Base-by-base conservation (phyloP, 2,113 vertebrate genomes). In the Vulpes lagopus region DNA sequence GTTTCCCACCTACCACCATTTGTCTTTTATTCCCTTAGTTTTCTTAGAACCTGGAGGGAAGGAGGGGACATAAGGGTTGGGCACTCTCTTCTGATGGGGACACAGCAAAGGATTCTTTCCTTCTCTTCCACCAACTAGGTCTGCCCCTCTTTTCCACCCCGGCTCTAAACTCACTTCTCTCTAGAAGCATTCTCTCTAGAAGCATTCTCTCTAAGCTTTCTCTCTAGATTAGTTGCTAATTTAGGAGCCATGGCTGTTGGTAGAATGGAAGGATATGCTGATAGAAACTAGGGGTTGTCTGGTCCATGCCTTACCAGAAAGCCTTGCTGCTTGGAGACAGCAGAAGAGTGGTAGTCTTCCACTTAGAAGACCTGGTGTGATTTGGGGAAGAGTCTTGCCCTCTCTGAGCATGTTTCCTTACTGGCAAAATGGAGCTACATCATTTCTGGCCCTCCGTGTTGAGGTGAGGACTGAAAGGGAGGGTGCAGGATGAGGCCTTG, bases 1-100 rank as follows among this genome's bases (percentile, higher is more conserved):
- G 0, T 55, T 35, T 69, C 55, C 0, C 23, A 20, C 0, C 16
- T 7, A 1, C 43, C 35, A 38, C 35, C 0, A 1, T 35, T 76
- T 23, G 53, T 81, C 55, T 71, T 62, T 23, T 57, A 43, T 51
- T 30, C 15, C 23, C 60, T 95, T 89, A 30, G 16, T 74, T 85
- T 93, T 65, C 43, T 90, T 71, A 55, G 73, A 71, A 59, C 19
- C 0, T 19, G 65, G 65, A 69, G 55, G 11, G 55, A 38, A 65
- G 88, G 55, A 27, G 22, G 22, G 51, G 22, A 20, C 5, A 57
- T 22, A 12, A 8, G 5, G 6, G 8, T 9, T 16, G 7, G 78
- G 20, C 14, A 2, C 11, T 59, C 23, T 53, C 23, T 53, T 62
- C 53, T 53, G 43, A 27, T 35, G 38, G 64, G 87, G 43, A 80